Evolutionary conservation across 2,888 invertebrate species (phyloP).

Genomic region (Euclidia mi): DNA sequence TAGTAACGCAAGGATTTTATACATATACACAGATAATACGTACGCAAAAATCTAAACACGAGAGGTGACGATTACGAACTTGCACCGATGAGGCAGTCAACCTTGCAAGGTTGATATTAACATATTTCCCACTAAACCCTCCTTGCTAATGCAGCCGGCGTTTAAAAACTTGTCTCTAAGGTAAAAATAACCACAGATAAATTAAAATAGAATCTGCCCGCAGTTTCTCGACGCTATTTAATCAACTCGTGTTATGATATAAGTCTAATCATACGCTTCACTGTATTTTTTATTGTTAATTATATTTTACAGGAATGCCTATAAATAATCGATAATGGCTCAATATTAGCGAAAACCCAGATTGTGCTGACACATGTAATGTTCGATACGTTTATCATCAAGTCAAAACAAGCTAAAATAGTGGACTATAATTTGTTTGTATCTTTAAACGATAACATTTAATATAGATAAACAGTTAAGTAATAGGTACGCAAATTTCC

Average conservation of each 20-base stretch:
- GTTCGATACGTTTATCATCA: background rate
- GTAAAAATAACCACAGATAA: slow-evolving; percentile 8
- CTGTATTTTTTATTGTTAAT: slow-evolving; percentile 20
- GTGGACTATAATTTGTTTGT: slow-evolving; percentile 1
- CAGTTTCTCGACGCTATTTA: slow-evolving; percentile 7
- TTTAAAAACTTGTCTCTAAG: slow-evolving; percentile 22
- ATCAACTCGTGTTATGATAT: slow-evolving; percentile 15
- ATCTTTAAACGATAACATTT: slow-evolving; percentile 18
- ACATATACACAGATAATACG: too few relatives aligned
- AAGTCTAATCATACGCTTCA: slow-evolving; percentile 18
- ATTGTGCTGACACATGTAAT: background rate
- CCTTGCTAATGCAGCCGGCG: slow-evolving; percentile 9
- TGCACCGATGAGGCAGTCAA: too few relatives aligned
- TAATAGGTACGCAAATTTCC: slow-evolving; percentile 38
- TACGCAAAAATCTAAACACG: too few relatives aligned
- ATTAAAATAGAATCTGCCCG: slow-evolving; percentile 10
- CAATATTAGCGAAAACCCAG: background rate
- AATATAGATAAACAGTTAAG: slow-evolving; percentile 31
- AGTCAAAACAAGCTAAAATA: background rate
- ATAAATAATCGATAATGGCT: background rate
- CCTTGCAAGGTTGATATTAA: slow-evolving; percentile 25
- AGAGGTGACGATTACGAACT: too few relatives aligned
- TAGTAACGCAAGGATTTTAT: too few relatives aligned
- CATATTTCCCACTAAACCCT: slow-evolving; percentile 24
- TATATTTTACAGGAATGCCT: slow-evolving; percentile 8